Percentiles rank a stretch among this genome's conserved stretches.
These are phyloP conservation scores for Abrostola tripartita DNA, from an alignment of 2,888 invertebrate genomes.

Conservation along the genomic window DNA sequence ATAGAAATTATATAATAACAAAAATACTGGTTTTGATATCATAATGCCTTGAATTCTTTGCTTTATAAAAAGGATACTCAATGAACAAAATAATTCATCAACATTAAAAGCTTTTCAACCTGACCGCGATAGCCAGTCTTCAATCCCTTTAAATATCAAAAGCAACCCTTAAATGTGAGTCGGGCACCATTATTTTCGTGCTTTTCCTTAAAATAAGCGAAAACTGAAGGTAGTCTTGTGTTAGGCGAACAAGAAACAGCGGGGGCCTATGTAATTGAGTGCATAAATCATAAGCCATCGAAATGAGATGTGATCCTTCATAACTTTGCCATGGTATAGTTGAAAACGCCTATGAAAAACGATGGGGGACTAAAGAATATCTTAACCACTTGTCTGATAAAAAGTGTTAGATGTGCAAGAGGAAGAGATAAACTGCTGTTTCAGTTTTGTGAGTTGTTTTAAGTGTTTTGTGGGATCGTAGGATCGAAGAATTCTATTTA, in stretches of 20 bases:
- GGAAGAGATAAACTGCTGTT: slow-evolving; percentile 42
- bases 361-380: slow-evolving; percentile 39
- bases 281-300: slow-evolving; percentile 81
- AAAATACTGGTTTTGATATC: no score
- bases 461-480: not conserved
- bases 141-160: slow-evolving; percentile 31
- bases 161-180: slow-evolving; percentile 38
- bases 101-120: slow-evolving; percentile 6
- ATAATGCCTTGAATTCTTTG: no score
- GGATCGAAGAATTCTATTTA: not conserved
- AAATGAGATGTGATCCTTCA: slow-evolving; percentile 76
- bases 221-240: slow-evolving; percentile 47
- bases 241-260: slow-evolving; percentile 59
- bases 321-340: slow-evolving; percentile 63
- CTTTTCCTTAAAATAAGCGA: slow-evolving; percentile 56
- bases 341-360: slow-evolving; percentile 54
- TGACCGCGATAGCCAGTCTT: not conserved
- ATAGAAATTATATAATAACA: no score
- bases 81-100: slow-evolving; percentile 8
- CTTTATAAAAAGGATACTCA: slow-evolving; percentile 4
- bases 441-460: slow-evolving; percentile 32
- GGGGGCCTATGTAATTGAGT: slow-evolving; percentile 78
- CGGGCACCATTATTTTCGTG: slow-evolving; percentile 38
- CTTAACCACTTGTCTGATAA: slow-evolving; percentile 51
- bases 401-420: slow-evolving; percentile 42